These are phyloP conservation scores for Nothoprocta pentlandii DNA, from an alignment of 2,113 vertebrate genomes.

Conservation along the genomic window DNA sequence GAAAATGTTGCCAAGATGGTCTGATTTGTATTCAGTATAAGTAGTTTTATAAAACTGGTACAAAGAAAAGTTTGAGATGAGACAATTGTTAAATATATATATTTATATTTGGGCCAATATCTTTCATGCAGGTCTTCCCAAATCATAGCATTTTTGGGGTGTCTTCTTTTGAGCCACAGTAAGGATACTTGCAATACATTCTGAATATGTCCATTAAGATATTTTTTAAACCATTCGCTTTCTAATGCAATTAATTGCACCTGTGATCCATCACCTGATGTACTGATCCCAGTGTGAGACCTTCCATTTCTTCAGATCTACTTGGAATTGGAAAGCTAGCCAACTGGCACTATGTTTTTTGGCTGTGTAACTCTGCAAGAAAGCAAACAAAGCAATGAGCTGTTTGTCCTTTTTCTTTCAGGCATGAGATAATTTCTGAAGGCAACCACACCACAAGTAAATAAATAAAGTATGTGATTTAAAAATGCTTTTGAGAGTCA, in stretches of 20 bases:
- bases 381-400: background rate
- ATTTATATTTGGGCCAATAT: background rate
- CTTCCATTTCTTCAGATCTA: background rate
- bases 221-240: background rate
- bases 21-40: constrained; percentile 19
- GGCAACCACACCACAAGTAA: background rate
- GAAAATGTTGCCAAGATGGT: constrained; percentile 49
- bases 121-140: background rate
- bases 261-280: background rate
- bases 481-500: background rate
- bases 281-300: background rate
- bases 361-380: background rate
- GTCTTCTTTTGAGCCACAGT: background rate
- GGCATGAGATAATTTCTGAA: background rate
- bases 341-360: background rate
- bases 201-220: background rate
- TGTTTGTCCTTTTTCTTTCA: background rate
- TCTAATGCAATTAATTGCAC: background rate
- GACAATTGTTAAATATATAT: too few species aligned
- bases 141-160: background rate
- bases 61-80: background rate
- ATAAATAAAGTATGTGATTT: background rate
- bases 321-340: background rate
- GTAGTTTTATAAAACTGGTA: constrained; percentile 19
- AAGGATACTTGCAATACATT: background rate